These are phyloP conservation scores for Micromesistius poutassou DNA, from an alignment of 2,797 vertebrate genomes.

Conservation along the genomic window DNA sequence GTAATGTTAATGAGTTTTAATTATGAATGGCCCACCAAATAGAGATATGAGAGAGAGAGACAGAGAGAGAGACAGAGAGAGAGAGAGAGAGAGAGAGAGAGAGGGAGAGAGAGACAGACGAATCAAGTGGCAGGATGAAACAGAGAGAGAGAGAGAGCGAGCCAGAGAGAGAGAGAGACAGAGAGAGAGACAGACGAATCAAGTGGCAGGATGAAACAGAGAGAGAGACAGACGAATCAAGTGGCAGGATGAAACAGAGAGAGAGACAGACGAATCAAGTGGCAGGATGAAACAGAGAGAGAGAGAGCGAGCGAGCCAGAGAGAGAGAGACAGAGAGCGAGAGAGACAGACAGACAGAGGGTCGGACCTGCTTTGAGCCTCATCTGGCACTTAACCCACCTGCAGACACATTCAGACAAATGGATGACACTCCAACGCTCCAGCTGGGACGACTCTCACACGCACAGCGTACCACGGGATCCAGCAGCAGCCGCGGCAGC, in stretches of 20 bases:
- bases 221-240: background rate
- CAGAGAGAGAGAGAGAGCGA: conserved; percentile 2
- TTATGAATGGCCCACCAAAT: background rate
- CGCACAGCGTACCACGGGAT: background rate
- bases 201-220: background rate
- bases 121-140: no score
- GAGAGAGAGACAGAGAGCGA: no score
- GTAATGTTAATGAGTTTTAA: background rate
- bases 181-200: background rate
- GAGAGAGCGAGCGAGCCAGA: background rate
- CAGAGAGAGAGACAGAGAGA: background rate
- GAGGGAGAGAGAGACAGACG: background rate
- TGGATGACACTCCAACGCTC: conserved; percentile 10
- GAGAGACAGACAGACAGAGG: background rate
- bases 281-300: no score
- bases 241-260: no score
- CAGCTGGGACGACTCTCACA: conserved; percentile 10
- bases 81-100: conserved; percentile 1
- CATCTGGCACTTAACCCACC: background rate
- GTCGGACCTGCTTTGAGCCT: background rate
- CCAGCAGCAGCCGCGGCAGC: background rate
- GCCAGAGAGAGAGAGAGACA: background rate
- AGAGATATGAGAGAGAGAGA: background rate
- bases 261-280: no score
- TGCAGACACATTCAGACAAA: conserved; percentile 9